Conservation (phyloP, 2,797 vertebrate genomes). For the Nothura maculosa region DNA sequence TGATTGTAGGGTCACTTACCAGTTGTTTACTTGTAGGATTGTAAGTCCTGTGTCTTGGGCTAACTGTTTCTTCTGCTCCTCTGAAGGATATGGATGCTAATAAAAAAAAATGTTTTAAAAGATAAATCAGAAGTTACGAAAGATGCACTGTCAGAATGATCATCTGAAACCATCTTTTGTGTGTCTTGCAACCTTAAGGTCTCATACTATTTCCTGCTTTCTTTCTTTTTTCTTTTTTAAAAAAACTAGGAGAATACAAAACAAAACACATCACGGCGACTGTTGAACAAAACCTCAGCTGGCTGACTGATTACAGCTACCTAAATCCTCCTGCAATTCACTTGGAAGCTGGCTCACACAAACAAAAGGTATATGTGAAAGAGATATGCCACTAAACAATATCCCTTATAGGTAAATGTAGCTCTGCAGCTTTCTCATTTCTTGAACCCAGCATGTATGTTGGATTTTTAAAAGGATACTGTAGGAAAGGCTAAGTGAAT, state of each 20-base stretch:
- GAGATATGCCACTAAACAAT: neutral
- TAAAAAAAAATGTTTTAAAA: constrained; percentile 84
- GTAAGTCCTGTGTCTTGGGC: constrained; percentile 99
- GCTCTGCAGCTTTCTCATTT: neutral
- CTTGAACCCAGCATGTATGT: neutral
- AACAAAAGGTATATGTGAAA: constrained; percentile 1
- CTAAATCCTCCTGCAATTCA: neutral
- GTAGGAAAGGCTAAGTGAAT: neutral
- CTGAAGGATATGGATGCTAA: constrained; percentile 99
- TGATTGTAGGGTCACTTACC: constrained; percentile 89
- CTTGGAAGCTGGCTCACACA: constrained; percentile 9
- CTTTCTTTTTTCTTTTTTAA: neutral
- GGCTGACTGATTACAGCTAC: neutral
- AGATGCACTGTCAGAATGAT: constrained; percentile 77
- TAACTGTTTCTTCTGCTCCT: constrained; percentile 99
- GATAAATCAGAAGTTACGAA: constrained; percentile 81
- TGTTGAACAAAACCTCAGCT: constrained; percentile 19
- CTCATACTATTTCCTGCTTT: constrained; percentile 58
- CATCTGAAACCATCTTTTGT: constrained; percentile 51
- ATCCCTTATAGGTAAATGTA: neutral
- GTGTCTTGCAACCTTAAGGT: constrained; percentile 49
- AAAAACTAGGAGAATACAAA: neutral
- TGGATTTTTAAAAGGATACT: neutral
- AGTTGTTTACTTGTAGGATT: constrained; percentile 99
- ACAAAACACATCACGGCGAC: neutral